A percentile compares a stretch with the other conserved stretches of the same genome.
phyloP scores from a whole-genome alignment of 2,888 invertebrate genomes.

The Psylliodes chrysocephalus region DNA sequence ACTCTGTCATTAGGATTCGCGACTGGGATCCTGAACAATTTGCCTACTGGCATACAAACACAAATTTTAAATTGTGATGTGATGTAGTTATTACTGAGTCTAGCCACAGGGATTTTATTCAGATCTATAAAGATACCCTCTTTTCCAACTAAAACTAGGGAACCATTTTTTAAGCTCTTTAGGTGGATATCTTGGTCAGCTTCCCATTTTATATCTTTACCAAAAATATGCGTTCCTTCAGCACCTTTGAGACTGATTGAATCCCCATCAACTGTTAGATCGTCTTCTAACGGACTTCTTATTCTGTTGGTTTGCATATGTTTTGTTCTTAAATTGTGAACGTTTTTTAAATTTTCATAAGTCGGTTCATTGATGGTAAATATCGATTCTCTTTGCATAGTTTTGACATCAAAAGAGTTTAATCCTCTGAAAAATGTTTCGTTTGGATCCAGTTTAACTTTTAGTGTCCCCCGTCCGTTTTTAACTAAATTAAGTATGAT shows the following conservation, averaged over 20 bases:
- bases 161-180: conserved; percentile 80
- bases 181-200: conserved; percentile 84
- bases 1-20: conserved; percentile 68
- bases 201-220: conserved; percentile 76
- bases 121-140: conserved; percentile 79
- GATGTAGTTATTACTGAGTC: conserved; percentile 59
- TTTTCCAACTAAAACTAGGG: conserved; percentile 75
- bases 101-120: conserved; percentile 76
- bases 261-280: conserved; percentile 76
- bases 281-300: conserved; percentile 76
- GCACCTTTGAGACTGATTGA: conserved; percentile 79
- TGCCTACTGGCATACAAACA: conserved; percentile 90
- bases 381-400: conserved; percentile 70
- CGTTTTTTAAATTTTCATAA: conserved; percentile 76
- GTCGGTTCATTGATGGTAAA: conserved; percentile 82
- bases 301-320: conserved; percentile 78
- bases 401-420: conserved; percentile 75
- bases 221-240: conserved; percentile 80
- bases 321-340: conserved; percentile 73
- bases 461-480: conserved; percentile 66
- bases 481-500: conserved; percentile 59
- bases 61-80: conserved; percentile 85
- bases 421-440: conserved; percentile 68
- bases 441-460: conserved; percentile 67
- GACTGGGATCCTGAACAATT: conserved; percentile 81